Evolutionary conservation across 2,888 invertebrate species (phyloP).

Genomic region (Hirudinaria manillensis): DNA sequence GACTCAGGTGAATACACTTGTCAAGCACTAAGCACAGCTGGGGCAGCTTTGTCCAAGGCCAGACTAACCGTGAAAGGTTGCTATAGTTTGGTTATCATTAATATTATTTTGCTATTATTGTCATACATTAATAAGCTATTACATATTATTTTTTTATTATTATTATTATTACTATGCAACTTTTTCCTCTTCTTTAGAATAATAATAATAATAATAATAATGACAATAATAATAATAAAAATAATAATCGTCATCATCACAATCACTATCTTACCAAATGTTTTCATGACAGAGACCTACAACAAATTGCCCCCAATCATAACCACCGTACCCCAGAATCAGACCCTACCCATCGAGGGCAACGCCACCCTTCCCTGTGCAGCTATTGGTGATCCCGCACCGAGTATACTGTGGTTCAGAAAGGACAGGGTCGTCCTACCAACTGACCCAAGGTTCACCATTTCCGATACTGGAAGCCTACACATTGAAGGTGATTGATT

Average conservation of each 20-base stretch:
- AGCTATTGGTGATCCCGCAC: constrained; percentile 65
- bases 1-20: constrained; percentile 40
- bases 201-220: constrained; percentile 18
- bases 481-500: constrained; percentile 34
- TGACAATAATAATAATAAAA: neutral
- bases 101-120: no score
- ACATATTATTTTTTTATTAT: no score
- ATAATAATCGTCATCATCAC: neutral
- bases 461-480: constrained; percentile 35
- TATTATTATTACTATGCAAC: neutral
- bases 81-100: neutral
- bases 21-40: constrained; percentile 59
- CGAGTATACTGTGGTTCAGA: constrained; percentile 67
- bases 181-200: neutral
- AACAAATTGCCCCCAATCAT: constrained; percentile 69
- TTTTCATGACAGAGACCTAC: constrained; percentile 6
- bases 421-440: constrained; percentile 26
- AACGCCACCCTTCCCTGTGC: constrained; percentile 71
- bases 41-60: constrained; percentile 46
- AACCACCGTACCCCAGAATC: constrained; percentile 77
- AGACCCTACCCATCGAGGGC: constrained; percentile 73
- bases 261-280: neutral
- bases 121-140: no score
- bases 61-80: constrained; percentile 47
- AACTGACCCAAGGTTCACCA: constrained; percentile 30